These are phyloP conservation scores for Serranus cabrilla DNA, from an alignment of 2,797 vertebrate species.

Conservation along the genomic window DNA sequence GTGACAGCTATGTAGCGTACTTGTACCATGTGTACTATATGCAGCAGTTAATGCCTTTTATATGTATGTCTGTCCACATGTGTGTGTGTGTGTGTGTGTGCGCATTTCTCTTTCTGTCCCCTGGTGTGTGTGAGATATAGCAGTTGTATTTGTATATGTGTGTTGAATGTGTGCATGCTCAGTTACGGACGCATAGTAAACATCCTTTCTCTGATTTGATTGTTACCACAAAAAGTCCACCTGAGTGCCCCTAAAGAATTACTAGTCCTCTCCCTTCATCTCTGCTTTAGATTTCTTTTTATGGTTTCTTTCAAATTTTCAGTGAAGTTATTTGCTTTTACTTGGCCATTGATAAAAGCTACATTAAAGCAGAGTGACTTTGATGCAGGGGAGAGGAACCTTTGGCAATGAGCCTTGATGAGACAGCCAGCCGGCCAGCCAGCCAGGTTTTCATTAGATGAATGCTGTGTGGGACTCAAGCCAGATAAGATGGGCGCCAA, in stretches of 20 bases:
- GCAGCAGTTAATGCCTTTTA: conserved; percentile 55
- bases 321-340: conserved; percentile 80
- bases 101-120: not conserved
- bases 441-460: conserved; percentile 86
- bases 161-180: conserved; percentile 11
- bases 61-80: conserved; percentile 38
- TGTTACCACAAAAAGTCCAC: conserved; percentile 60
- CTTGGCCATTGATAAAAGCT: conserved; percentile 85
- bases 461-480: conserved; percentile 80
- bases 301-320: conserved; percentile 75
- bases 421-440: conserved; percentile 77
- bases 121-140: not conserved
- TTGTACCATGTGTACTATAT: conserved; percentile 58
- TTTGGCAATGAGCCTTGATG: conserved; percentile 82
- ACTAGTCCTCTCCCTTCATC: conserved; percentile 64
- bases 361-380: conserved; percentile 82
- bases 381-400: conserved; percentile 82
- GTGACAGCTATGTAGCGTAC: conserved; percentile 53
- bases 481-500: conserved; percentile 82
- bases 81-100: conserved; percentile 19
- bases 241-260: conserved; percentile 65
- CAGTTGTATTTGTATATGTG: conserved; percentile 22
- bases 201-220: conserved; percentile 63
- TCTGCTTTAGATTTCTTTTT: conserved; percentile 70
- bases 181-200: conserved; percentile 37